Evolutionary conservation across 2,888 invertebrate species (phyloP).

Genomic region (Bombyx huttoni): DNA sequence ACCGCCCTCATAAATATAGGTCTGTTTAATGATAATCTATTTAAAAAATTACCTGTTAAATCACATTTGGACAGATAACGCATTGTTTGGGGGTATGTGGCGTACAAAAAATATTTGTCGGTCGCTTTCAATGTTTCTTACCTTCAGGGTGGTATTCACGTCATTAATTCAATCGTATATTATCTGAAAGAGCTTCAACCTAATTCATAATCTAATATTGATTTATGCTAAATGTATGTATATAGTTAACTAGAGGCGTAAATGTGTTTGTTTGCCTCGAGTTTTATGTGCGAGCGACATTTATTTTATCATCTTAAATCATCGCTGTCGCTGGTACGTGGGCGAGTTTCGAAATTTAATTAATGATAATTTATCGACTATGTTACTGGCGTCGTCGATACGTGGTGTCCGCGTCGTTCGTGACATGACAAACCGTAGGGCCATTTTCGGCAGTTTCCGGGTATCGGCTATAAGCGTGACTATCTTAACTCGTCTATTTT

Average conservation of each 20-base stretch:
- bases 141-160: slow-evolving; percentile 61
- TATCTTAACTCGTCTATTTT: slow-evolving; percentile 25
- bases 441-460: slow-evolving; percentile 55
- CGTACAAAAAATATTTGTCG: slow-evolving; percentile 61
- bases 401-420: slow-evolving; percentile 26
- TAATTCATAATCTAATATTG: background rate
- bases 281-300: slow-evolving; percentile 1
- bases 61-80: slow-evolving; percentile 69
- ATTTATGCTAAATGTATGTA: background rate
- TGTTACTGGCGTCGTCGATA: slow-evolving; percentile 42
- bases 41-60: slow-evolving; percentile 69
- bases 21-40: slow-evolving; percentile 64
- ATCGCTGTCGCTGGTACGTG: slow-evolving; percentile 42
- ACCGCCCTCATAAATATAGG: slow-evolving; percentile 48
- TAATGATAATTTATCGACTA: slow-evolving; percentile 49
- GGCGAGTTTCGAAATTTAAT: slow-evolving; percentile 57
- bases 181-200: slow-evolving; percentile 15
- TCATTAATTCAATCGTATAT: slow-evolving; percentile 49
- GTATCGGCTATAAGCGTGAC: slow-evolving; percentile 23
- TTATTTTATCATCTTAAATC: slow-evolving; percentile 28
- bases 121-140: slow-evolving; percentile 50
- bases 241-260: background rate
- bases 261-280: background rate
- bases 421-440: slow-evolving; percentile 21
- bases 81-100: slow-evolving; percentile 58